Percentiles rank a stretch among this genome's conserved stretches.
These are phyloP conservation scores for Pygoscelis adeliae DNA, from an alignment of 2,113 vertebrate species.

Conservation along the genomic window DNA sequence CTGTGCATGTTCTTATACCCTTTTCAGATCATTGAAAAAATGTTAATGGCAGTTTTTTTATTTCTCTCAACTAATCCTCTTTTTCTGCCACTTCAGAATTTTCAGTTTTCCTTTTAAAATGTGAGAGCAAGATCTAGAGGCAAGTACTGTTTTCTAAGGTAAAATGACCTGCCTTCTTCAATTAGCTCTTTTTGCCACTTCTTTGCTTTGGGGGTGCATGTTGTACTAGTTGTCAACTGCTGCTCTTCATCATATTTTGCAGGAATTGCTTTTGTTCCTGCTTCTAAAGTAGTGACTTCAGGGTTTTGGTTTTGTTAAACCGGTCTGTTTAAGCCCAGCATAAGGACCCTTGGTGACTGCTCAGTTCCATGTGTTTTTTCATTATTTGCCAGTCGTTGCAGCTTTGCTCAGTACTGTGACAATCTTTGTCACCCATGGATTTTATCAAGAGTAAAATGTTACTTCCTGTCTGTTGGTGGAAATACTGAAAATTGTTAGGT, in stretches of 20 bases:
- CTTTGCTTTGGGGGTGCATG: neutral
- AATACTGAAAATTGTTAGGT: neutral
- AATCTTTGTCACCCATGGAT: neutral
- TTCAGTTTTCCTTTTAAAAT: neutral
- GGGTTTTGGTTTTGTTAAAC: neutral
- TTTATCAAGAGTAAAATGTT: neutral
- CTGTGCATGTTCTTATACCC: neutral
- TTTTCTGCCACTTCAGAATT: neutral
- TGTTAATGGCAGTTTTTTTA: neutral
- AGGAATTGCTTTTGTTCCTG: neutral
- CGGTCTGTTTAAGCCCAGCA: neutral
- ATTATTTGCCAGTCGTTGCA: neutral
- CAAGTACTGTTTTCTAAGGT: neutral
- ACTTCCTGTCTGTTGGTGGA: neutral
- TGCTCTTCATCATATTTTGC: neutral
- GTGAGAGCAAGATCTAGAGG: neutral
- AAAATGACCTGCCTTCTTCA: neutral
- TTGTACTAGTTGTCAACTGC: neutral
- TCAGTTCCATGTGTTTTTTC: neutral
- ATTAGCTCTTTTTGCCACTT: neutral
- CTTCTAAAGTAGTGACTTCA: neutral
- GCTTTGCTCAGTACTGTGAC: neutral
- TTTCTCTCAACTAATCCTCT: neutral
- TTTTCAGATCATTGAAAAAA: neutral
- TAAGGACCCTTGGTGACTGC: neutral